Base-by-base conservation (phyloP, 2,888 invertebrate species). In the Keiferia lycopersicella region DNA sequence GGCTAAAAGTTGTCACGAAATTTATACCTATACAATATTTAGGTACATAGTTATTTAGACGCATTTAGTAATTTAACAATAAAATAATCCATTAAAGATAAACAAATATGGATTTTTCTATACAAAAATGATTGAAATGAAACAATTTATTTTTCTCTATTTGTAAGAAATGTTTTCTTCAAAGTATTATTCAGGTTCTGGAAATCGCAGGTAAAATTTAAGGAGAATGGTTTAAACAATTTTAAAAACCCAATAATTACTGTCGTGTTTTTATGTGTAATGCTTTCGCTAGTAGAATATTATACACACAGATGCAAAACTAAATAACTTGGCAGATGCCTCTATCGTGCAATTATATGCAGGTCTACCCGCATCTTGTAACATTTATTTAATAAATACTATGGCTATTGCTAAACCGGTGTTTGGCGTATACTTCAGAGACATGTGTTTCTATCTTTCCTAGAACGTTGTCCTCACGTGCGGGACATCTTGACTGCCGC, bases 381-480 rank as follows among this genome's bases (percentile, higher is more conserved):
- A 26, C 34, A 56, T 30, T 34, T 34, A 34, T 30, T 34, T 22
- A 51, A 20, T 22, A 53, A 56, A 26, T 30, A 56, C 6, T 56
- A 68, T 63, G 65, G 66, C 68, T 61, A 65, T 65, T 66, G 73
- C 69, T 60, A 72, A 75, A 76, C 75, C 75, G 75, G 77, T 75
- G 74, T 70, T 66, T 58, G 65, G 60, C 59, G 53, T 26, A 53
- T 34, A 10, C 26, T 68, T 69, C 66, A 69, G 70, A 74, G 80
- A 76, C 89, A 86, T 87, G 80, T 86, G 75, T 68, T 68, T 67
- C 34, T n/a, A 56, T 76, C 76, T 74, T 88, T 90, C 88, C 81
- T 86, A 88, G 88, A 88, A 89, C 77, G 79, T 80, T 71, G 71
- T 70, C 67, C 66, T 82, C 86, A 89, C 82, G 81, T 87, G 88